phyloP scores from a whole-genome alignment of 2,888 invertebrate species.

The Drosophila mettleri region DNA sequence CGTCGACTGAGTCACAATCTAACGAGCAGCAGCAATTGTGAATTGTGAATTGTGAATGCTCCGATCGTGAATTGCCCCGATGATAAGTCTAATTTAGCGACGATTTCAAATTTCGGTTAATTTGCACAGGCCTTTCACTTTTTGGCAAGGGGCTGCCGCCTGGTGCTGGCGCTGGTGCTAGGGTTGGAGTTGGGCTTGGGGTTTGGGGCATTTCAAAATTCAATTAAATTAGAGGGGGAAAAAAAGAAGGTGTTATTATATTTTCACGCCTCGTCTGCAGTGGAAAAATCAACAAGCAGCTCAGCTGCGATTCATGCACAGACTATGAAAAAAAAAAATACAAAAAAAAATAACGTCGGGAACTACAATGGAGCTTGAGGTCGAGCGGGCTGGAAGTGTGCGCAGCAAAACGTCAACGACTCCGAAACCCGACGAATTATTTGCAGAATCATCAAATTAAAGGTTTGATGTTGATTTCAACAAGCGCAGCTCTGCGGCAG shows the following conservation, averaged over 20 bases:
- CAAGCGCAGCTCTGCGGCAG: conserved; percentile 43
- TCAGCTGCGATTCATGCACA: conserved; percentile 27
- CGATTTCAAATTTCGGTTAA: conserved; percentile 59
- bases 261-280: conserved; percentile 76
- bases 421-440: conserved; percentile 70
- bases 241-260: conserved; percentile 69
- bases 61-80: conserved; percentile 36
- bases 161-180: no score
- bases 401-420: conserved; percentile 72
- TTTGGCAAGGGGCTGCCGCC: conserved; percentile 9
- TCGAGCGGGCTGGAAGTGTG: conserved; percentile 1
- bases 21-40: conserved; percentile 50
- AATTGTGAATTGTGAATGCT: no score
- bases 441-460: conserved; percentile 83
- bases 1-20: conserved; percentile 47
- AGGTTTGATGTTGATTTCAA: conserved; percentile 82
- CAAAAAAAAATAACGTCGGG: background rate
- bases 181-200: background rate
- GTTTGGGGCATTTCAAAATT: conserved; percentile 50
- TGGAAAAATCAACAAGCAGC: conserved; percentile 64
- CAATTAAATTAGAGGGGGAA: conserved; percentile 55
- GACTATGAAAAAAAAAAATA: background rate
- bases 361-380: conserved; percentile 3
- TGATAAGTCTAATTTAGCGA: conserved; percentile 75
- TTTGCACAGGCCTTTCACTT: conserved; percentile 67